These are phyloP conservation scores for Resseliella maxima DNA, from an alignment of 2,888 invertebrate species.

Conservation along the genomic window DNA sequence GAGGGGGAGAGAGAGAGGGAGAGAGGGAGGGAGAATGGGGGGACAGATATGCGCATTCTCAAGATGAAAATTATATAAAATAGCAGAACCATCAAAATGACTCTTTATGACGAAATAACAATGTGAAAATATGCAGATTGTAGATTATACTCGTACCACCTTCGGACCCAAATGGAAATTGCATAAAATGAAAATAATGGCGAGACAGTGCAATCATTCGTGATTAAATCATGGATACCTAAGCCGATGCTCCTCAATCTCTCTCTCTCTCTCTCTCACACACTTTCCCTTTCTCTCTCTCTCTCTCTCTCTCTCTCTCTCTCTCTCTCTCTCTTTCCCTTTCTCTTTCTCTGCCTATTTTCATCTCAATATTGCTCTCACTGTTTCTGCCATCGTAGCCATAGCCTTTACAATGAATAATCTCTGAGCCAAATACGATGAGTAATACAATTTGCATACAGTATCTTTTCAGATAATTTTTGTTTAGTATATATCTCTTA, in stretches of 20 bases:
- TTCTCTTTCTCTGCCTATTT: no score
- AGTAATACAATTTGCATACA: constrained; percentile 13
- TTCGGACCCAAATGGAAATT: background rate
- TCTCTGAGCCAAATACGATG: background rate
- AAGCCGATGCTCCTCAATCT: background rate
- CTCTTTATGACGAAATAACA: constrained; percentile 20
- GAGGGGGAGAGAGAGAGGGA: no score
- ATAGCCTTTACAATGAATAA: no score
- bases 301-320: no score
- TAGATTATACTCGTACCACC: constrained; percentile 12
- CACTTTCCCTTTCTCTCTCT: no score
- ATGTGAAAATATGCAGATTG: constrained; percentile 37
- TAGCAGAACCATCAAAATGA: background rate
- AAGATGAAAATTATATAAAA: constrained; percentile 13
- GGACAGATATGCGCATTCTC: background rate
- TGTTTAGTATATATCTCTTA: background rate
- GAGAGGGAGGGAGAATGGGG: no score
- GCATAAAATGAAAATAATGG: background rate
- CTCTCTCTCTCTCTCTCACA: no score
- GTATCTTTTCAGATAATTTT: background rate
- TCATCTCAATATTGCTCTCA: no score
- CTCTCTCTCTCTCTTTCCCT: no score
- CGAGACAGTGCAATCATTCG: constrained; percentile 33
- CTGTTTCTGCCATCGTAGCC: no score
- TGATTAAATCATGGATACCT: background rate